Percentiles rank a stretch among this genome's conserved stretches.
Conservation (phyloP, 2,888 invertebrate species). For the Philonicus albiceps region DNA sequence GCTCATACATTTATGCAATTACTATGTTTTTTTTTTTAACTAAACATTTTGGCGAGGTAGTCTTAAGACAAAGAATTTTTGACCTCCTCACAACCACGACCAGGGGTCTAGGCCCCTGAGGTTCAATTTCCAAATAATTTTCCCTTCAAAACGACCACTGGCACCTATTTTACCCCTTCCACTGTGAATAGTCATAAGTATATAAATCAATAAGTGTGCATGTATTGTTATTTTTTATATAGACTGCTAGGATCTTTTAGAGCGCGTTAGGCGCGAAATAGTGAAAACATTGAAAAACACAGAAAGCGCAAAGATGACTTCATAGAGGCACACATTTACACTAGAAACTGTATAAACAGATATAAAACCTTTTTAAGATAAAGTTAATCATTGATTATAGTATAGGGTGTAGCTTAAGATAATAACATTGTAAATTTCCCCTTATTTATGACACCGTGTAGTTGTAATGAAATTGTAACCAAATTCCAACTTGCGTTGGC, state of each 20-base stretch:
- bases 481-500: background rate
- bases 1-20: background rate
- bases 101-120: background rate
- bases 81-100: background rate
- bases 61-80: no score
- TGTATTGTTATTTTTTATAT: background rate
- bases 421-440: background rate
- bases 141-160: background rate
- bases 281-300: background rate
- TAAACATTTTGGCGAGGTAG: background rate
- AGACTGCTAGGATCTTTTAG: background rate
- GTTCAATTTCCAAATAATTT: background rate
- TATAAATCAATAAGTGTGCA: background rate
- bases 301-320: background rate
- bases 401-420: background rate
- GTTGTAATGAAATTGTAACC: constrained; percentile 12
- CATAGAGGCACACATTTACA: background rate
- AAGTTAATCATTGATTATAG: background rate
- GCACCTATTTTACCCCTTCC: background rate
- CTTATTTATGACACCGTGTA: background rate
- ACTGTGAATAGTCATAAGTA: background rate
- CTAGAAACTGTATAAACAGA: background rate
- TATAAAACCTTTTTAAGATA: background rate
- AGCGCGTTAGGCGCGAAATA: background rate
- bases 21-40: background rate